These are phyloP conservation scores for Troides oblongomaculatus DNA, from an alignment of 2,888 invertebrate genomes.

Conservation along the genomic window DNA sequence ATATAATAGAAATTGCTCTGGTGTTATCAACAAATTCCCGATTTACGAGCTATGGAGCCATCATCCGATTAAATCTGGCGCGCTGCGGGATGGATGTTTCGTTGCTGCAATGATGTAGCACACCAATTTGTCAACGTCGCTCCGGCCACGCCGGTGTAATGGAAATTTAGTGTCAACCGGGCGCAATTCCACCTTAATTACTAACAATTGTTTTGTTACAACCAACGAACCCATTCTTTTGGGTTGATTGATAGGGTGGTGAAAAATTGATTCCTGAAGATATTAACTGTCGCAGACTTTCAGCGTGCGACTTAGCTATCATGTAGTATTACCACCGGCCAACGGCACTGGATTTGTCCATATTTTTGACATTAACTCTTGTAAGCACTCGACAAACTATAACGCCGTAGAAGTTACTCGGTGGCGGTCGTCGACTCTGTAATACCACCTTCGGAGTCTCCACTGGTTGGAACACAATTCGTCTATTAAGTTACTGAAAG, in stretches of 20 bases:
- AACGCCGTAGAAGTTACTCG: too few species aligned
- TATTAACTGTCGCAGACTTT: too few species aligned
- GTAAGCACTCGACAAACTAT: too few species aligned
- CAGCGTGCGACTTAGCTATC: too few species aligned
- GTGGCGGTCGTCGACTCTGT: too few species aligned
- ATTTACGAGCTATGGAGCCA: constrained; percentile 1
- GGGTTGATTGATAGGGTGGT: not conserved
- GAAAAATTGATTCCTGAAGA: too few species aligned
- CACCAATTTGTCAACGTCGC: constrained; percentile 66
- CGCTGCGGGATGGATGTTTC: constrained; percentile 20
- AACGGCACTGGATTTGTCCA: too few species aligned
- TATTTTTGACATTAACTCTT: too few species aligned
- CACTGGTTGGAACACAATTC: too few species aligned
- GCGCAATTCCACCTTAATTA: constrained; percentile 59
- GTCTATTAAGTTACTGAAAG: too few species aligned
- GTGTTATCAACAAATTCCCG: not conserved
- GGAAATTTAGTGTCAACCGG: constrained; percentile 67
- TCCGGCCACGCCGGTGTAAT: constrained; percentile 52
- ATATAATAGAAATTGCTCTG: not conserved
- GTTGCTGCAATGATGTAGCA: constrained; percentile 36
- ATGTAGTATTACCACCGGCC: too few species aligned
- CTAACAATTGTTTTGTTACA: constrained; percentile 51
- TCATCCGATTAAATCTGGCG: constrained; percentile 16
- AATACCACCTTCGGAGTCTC: too few species aligned
- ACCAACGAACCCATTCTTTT: constrained; percentile 32